Evolutionary conservation across 1,140 invertebrate species (phyloP), one percentile per base, ranked within the genome.

Genomic region (Sinella curviseta): DNA sequence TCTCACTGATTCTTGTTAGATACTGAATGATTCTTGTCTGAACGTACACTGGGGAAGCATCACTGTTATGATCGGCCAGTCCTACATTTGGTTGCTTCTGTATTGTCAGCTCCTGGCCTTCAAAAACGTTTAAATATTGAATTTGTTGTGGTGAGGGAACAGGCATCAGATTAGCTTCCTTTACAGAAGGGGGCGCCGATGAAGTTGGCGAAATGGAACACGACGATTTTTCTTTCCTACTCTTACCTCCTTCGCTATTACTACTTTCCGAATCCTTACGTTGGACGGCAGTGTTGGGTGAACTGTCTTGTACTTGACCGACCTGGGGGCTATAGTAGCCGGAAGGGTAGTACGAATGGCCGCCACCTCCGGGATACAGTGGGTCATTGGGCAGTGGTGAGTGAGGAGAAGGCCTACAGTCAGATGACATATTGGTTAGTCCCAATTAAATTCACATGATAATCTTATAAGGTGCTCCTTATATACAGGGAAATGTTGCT

Each of bases 91-190:
- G 94, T 88, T 97, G 96, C 87, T 97, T 97, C 86, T 97, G 96
- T 88, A 97, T 98, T 76, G 95, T 97, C 81, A 97, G 88, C 89
- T 98, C 96, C 90, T 98, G 96, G 67, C 95, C 95, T 89, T 97
- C 95, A 88, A 97, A 97, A 79, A 95, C 93, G 89, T 95, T 97
- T 80, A 97, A 90, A 89, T 97, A 97, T 84, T 95, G 95, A 86
- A 97, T 97, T 90, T 97, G 95, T 88, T 97, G 95, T 34, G 96
- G 95, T 77, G 96, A 97, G 80, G 96, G 96, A 82, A 97, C 95
- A 60, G 95, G 95, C 94, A 97, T 97, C 81, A 98, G 88, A 88
- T 96, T 96, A 33, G 94, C 93, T 87, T 96, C 94, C 87, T 95
- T 94, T 26, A 89, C 89, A 20, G 83, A 84, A 16, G 83, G 83